Percentiles rank a stretch among this genome's conserved stretches.
Conservation (phyloP, 2,888 invertebrate genomes). For the Neoscelio sp. region DNA sequence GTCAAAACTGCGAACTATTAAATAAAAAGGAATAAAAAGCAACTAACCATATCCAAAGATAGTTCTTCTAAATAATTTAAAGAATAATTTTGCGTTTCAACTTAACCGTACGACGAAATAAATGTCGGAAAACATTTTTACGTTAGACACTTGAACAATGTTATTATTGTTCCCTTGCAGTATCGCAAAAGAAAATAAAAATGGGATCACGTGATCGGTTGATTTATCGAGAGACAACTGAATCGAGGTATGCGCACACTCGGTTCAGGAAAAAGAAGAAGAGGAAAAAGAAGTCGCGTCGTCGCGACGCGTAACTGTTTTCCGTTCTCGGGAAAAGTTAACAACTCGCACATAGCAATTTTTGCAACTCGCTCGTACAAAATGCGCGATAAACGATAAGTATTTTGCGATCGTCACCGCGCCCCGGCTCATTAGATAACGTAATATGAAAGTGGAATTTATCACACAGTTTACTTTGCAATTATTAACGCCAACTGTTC, state of each 20-base stretch:
- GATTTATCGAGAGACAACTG: slow-evolving; percentile 55
- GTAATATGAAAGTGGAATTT: slow-evolving; percentile 68
- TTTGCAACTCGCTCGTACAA: slow-evolving; percentile 68
- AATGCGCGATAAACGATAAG: slow-evolving; percentile 65
- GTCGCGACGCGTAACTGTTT: slow-evolving; percentile 77
- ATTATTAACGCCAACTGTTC: slow-evolving; percentile 67
- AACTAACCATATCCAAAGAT: too few species aligned
- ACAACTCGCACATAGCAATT: slow-evolving; percentile 73
- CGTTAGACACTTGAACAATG: slow-evolving; percentile 29
- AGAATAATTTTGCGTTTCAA: too few species aligned
- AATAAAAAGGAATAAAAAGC: not conserved
- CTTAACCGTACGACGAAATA: slow-evolving; percentile 21
- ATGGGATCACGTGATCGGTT: slow-evolving; percentile 51
- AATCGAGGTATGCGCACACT: slow-evolving; percentile 55
- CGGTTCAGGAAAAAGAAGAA: slow-evolving; percentile 34
- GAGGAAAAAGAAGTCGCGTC: slow-evolving; percentile 67
- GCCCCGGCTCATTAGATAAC: slow-evolving; percentile 66
- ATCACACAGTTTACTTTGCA: slow-evolving; percentile 67
- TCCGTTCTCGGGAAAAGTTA: slow-evolving; percentile 79
- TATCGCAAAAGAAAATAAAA: slow-evolving; percentile 39
- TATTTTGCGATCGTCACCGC: slow-evolving; percentile 66
- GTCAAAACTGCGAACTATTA: slow-evolving; percentile 36
- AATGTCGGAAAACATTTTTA: not conserved
- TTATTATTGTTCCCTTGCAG: slow-evolving; percentile 36
- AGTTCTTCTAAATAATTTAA: too few species aligned